Evolutionary conservation across 2,113 vertebrate genomes (phyloP).

Genomic region (Leuciscus idus): DNA sequence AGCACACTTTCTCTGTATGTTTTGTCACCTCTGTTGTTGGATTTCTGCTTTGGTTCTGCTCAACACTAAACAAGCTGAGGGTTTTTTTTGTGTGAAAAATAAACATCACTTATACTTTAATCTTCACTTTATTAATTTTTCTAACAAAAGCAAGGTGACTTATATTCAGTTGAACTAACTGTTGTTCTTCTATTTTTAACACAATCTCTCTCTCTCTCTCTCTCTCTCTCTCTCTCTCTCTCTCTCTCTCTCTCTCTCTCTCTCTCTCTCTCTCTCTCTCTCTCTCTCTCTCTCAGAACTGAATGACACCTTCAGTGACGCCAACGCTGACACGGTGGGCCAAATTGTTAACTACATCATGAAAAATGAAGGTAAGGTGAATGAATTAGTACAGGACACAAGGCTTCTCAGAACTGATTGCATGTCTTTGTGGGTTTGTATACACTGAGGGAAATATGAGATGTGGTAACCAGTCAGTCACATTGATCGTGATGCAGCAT

Average conservation of each 20-base stretch:
- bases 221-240: not conserved
- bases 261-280: not conserved
- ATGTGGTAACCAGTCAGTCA: not conserved
- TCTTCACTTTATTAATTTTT: not conserved
- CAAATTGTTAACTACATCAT: constrained; percentile 94
- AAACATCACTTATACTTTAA: not conserved
- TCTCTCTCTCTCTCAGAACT: constrained; percentile 75
- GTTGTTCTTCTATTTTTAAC: not conserved
- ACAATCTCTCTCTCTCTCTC: not conserved
- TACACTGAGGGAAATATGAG: not conserved
- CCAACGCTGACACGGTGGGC: constrained; percentile 91
- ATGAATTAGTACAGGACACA: not conserved
- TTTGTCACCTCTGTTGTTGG: not conserved
- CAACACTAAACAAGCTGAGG: not conserved
- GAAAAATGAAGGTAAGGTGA: constrained; percentile 91
- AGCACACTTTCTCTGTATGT: not conserved
- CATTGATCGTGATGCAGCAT: constrained; percentile 5
- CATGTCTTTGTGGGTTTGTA: not conserved
- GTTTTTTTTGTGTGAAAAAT: not conserved
- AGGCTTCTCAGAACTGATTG: not conserved
- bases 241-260: constrained; percentile 28
- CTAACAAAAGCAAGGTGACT: not conserved
- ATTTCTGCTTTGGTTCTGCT: not conserved
- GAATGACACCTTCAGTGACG: constrained; percentile 84
- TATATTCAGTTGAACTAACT: not conserved